Conservation (phyloP, 2,888 invertebrate genomes). For the Nomada goodeniana region DNA sequence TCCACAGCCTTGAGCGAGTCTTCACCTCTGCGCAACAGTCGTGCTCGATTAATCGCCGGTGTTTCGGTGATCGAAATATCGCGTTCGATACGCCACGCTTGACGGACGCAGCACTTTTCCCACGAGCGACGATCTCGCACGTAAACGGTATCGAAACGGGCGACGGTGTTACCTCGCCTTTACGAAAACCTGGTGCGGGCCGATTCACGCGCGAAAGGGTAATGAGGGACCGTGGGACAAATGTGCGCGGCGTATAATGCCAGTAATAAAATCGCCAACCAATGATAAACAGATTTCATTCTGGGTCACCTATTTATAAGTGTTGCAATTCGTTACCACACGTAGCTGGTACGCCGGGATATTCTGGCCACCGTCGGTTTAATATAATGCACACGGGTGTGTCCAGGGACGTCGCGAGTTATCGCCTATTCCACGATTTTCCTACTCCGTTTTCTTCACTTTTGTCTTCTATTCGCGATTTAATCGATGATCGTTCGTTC, state of each 20-base stretch:
- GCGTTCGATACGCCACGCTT: neutral
- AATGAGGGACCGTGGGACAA: conserved; percentile 60
- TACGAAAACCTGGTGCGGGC: conserved; percentile 37
- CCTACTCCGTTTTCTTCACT: neutral
- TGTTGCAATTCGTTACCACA: conserved; percentile 73
- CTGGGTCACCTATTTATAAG: conserved; percentile 80
- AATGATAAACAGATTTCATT: conserved; percentile 77
- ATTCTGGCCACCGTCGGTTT: conserved; percentile 65
- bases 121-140: neutral
- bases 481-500: too few relatives aligned
- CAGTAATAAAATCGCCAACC: conserved; percentile 75
- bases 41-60: conserved; percentile 30
- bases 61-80: neutral
- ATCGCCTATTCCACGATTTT: neutral
- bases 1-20: conserved; percentile 77
- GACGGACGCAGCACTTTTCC: conserved; percentile 12
- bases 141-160: conserved; percentile 10
- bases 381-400: conserved; percentile 56
- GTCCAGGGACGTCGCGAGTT: conserved; percentile 24
- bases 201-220: conserved; percentile 61
- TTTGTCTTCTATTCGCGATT: neutral
- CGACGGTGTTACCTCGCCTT: conserved; percentile 33
- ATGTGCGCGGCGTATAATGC: conserved; percentile 62
- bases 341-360: conserved; percentile 70
- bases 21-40: conserved; percentile 75